Base-by-base conservation (phyloP, 2,888 invertebrate genomes). In the Prosopocoilus inquinatus region DNA sequence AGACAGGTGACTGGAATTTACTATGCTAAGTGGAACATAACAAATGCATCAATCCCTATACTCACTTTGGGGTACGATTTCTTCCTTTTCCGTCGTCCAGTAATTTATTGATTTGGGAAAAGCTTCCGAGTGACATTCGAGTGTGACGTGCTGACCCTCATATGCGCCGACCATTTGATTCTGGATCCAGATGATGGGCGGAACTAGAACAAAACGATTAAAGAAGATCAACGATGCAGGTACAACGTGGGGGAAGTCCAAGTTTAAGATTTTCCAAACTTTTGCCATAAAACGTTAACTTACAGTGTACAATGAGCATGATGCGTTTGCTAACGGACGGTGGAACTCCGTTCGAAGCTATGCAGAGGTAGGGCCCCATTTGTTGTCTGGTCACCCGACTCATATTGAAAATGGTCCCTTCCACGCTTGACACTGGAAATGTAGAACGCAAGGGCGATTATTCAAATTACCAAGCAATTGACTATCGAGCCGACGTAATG, bases 71-170 rank as follows among this genome's bases (percentile, higher is more conserved):
- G 89, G 86, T 63, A 89, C 85, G 57, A 90, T 90, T 70, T 89
- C 89, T 33, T 89, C 89, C 35, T 80, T 82, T 67, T 88, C 88
- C 65, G 87, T 82, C 50, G 87, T 86, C 93, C 92, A 93, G 74
- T 92, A 92, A 76, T 90, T 92, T 65, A 92, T 90, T 32, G 92
- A 90, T 72, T 89, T 90, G 2, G 93, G 93, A 75, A 84, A 91
- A 1, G 91, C 92, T 68, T 92, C 92, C 1, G 90, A 90, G 70
- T 88, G 85, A 67, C 93, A 93, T 72, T 91, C 91, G 60, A 93
- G 77, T 2, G 87, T 85, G 57, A 91, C 81, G 64, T 87, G 84
- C 53, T 89, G 86, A 11, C 89, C 89, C 54, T 88, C 81, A 13
- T 86, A 85, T 0, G 89, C 91, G 0, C 91, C 92, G 9, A 93